These are phyloP conservation scores for Tigriopus californicus DNA, from an alignment of 2,888 invertebrate species.

Conservation along the genomic window DNA sequence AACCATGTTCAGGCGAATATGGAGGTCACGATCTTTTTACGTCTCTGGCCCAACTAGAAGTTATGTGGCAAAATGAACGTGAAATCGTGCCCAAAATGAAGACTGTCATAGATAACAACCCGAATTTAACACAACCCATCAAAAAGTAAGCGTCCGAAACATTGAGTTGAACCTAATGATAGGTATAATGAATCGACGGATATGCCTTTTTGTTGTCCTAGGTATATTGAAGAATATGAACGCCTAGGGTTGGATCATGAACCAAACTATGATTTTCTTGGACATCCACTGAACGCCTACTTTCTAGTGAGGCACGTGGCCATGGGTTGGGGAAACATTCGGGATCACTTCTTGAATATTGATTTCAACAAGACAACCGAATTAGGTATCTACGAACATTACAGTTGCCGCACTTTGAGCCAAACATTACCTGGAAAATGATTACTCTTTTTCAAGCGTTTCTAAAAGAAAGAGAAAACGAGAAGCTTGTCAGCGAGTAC, in stretches of 20 bases:
- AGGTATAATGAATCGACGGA: no score
- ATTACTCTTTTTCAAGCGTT: no score
- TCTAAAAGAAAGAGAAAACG: background rate
- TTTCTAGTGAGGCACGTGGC: slow-evolving; percentile 3
- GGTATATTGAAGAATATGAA: background rate
- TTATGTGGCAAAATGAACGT: slow-evolving; percentile 5
- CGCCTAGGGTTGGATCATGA: background rate
- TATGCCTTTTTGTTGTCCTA: background rate
- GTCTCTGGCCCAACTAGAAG: background rate
- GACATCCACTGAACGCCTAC: slow-evolving; percentile 10
- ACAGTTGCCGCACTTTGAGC: no score
- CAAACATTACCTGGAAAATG: no score
- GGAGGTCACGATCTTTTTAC: slow-evolving; percentile 13
- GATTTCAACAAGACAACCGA: background rate
- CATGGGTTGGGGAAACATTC: slow-evolving; percentile 1
- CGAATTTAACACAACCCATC: background rate
- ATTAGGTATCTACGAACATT: no score
- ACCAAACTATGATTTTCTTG: background rate
- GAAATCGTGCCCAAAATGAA: background rate
- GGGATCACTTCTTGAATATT: background rate
- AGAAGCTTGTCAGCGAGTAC: background rate
- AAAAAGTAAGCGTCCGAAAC: background rate
- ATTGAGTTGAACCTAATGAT: no score
- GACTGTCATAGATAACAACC: background rate
- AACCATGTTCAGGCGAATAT: background rate